Percentiles rank a stretch among this genome's conserved stretches.
These are phyloP conservation scores for Tribolium madens DNA, from an alignment of 1,140 invertebrate genomes.

Conservation along the genomic window DNA sequence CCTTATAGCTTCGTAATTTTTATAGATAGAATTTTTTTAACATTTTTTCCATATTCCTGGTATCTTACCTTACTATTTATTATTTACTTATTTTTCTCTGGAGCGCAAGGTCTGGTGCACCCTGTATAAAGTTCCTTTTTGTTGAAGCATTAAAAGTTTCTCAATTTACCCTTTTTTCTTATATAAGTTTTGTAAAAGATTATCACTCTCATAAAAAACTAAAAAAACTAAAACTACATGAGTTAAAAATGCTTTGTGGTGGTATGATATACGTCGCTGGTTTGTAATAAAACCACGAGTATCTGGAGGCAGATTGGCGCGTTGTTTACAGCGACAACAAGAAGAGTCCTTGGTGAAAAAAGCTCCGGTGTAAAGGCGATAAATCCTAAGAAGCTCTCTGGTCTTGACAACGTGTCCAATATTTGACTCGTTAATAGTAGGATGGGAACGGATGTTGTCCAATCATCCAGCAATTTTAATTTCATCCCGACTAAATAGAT, in stretches of 20 bases:
- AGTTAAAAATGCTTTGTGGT: background rate
- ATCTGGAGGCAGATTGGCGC: background rate
- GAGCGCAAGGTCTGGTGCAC: too few relatives aligned
- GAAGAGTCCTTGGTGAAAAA: background rate
- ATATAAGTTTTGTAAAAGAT: too few relatives aligned
- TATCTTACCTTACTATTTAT: too few relatives aligned
- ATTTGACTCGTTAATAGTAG: conserved; percentile 33
- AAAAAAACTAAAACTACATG: too few relatives aligned
- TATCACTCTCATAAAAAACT: too few relatives aligned
- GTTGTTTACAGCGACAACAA: background rate
- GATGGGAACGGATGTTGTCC: conserved; percentile 30
- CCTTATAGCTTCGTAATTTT: too few relatives aligned
- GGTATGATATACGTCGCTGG: background rate
- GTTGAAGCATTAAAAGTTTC: too few relatives aligned
- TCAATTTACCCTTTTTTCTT: too few relatives aligned
- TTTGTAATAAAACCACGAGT: background rate
- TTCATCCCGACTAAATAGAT: conserved; percentile 33
- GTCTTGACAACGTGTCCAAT: conserved; percentile 26
- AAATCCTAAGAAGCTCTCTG: background rate
- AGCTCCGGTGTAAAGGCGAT: background rate
- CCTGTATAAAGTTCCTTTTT: too few relatives aligned
- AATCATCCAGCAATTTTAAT: conserved; percentile 39
- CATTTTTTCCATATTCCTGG: too few relatives aligned
- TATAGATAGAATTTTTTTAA: too few relatives aligned
- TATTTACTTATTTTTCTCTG: too few relatives aligned